Conservation (phyloP, 2,797 vertebrate genomes). For the Labeo calbasu region DNA sequence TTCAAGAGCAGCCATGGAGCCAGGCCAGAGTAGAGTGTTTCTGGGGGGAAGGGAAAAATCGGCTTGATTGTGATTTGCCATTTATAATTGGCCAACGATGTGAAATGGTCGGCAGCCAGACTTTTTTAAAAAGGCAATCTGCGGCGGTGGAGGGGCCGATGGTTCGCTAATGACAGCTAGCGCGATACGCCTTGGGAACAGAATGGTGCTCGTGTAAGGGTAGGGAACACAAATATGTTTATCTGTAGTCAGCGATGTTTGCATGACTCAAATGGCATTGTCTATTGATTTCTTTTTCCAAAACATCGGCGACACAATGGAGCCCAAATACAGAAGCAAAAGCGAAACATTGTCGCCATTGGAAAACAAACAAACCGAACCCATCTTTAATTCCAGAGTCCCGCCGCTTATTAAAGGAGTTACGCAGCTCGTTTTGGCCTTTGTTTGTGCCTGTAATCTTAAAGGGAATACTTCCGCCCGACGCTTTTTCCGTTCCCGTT, state of each 20-base stretch:
- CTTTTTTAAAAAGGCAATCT: constrained; percentile 77
- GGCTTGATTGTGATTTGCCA: constrained; percentile 76
- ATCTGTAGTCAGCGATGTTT: constrained; percentile 61
- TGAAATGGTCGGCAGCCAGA: constrained; percentile 74
- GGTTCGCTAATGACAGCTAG: constrained; percentile 78
- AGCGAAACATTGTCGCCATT: constrained; percentile 35
- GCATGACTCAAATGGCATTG: constrained; percentile 64
- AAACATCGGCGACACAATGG: constrained; percentile 51
- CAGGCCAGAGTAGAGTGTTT: constrained; percentile 71
- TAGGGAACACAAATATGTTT: constrained; percentile 67
- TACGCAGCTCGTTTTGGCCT: constrained; percentile 15
- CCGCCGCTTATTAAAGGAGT: constrained; percentile 30
- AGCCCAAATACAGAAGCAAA: constrained; percentile 39
- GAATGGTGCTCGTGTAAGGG: constrained; percentile 63
- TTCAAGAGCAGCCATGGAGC: constrained; percentile 75
- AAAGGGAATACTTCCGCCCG: constrained; percentile 24
- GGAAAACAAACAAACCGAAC: constrained; percentile 44
- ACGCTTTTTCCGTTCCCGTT: constrained; percentile 12
- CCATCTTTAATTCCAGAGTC: constrained; percentile 46
- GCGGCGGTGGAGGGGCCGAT: constrained; percentile 76
- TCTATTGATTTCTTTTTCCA: constrained; percentile 55
- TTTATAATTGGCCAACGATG: constrained; percentile 79
- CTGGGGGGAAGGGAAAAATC: constrained; percentile 64
- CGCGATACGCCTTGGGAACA: constrained; percentile 71
- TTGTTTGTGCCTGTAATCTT: constrained; percentile 42